Evolutionary conservation across 2,113 vertebrate species (phyloP).

Genomic region (Phyllostomus discolor): DNA sequence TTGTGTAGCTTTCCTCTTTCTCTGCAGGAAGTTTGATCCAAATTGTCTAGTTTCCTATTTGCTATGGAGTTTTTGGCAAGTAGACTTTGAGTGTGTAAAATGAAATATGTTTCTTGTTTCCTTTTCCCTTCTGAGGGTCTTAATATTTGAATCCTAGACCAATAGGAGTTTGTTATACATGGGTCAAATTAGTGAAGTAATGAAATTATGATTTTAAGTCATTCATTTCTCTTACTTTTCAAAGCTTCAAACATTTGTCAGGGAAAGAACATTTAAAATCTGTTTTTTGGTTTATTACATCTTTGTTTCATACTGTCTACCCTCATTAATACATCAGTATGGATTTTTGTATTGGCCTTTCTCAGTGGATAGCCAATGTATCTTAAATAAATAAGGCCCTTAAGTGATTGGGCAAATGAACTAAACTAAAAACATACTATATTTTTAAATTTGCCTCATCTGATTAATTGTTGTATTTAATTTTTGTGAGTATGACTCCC

Average conservation of each 20-base stretch:
- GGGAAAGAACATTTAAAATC: neutral
- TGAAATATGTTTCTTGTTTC: neutral
- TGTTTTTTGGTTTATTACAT: neutral
- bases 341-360: conserved; percentile 1
- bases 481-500: neutral
- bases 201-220: neutral
- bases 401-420: neutral
- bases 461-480: neutral
- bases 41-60: neutral
- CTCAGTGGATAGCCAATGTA: neutral
- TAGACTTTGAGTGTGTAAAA: neutral
- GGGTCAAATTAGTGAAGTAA: neutral
- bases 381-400: neutral
- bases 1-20: neutral
- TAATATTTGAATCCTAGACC: neutral
- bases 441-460: neutral
- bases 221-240: conserved; percentile 38
- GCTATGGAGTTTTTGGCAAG: neutral
- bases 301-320: neutral
- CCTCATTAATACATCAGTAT: neutral
- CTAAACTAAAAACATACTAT: neutral
- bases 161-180: neutral
- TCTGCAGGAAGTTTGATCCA: neutral
- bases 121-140: neutral
- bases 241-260: neutral